Conservation (phyloP, 2,797 vertebrate species). For the Oryzias sinensis region DNA sequence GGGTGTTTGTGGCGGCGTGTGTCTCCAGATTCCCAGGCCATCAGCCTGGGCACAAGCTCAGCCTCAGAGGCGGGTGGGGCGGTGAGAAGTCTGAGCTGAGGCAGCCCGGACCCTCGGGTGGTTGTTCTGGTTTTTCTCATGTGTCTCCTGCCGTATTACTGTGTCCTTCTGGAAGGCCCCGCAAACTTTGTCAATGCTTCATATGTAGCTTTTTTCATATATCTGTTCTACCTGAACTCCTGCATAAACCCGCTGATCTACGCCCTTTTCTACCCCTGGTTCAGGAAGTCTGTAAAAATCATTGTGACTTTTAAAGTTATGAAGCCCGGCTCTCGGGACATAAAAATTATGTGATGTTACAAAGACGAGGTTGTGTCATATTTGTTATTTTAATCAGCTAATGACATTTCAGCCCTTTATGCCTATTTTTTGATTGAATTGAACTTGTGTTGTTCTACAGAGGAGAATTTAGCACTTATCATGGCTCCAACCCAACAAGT, state of each 20-base stretch:
- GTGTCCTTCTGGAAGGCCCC: slow-evolving; percentile 5
- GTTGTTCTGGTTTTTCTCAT: slow-evolving; percentile 44
- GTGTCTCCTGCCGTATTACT: slow-evolving; percentile 48
- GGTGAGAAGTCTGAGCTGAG: slow-evolving; percentile 50
- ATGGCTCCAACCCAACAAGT: no score
- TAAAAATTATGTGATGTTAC: not conserved
- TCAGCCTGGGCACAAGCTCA: no score
- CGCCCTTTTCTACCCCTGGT: slow-evolving; percentile 39
- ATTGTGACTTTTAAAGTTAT: slow-evolving; percentile 35
- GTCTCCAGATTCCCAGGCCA: no score
- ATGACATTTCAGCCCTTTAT: no score
- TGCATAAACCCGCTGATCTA: slow-evolving; percentile 43
- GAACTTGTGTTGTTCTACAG: no score
- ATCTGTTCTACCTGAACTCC: slow-evolving; percentile 52
- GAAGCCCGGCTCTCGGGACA: slow-evolving; percentile 15
- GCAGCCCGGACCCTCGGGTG: slow-evolving; percentile 57
- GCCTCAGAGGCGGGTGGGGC: accelerated
- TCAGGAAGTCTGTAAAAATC: slow-evolving; percentile 29
- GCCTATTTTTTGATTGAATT: no score
- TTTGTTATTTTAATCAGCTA: no score
- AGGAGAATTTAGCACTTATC: no score
- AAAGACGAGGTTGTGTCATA: not conserved
- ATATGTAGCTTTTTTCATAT: slow-evolving; percentile 19
- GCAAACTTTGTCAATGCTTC: not conserved
- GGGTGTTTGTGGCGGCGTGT: no score